Evolutionary conservation across 2,797 vertebrate genomes (phyloP), one percentile per base, ranked within the genome.

Genomic region (Eutrigla gurnardus): DNA sequence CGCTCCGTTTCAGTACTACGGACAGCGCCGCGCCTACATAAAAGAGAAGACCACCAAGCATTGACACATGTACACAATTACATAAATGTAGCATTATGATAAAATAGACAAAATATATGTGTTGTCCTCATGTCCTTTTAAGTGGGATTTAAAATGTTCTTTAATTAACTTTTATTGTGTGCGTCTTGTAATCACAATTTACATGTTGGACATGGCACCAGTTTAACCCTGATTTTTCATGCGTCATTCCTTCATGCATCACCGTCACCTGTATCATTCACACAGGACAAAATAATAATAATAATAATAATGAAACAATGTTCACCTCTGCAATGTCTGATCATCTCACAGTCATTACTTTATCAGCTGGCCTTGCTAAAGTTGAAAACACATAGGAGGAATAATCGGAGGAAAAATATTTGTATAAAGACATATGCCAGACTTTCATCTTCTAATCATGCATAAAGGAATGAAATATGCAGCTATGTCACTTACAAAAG

Each of bases 381-480:
- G 52, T 77, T 61, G 33, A 52, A 73, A 60, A 64, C 33, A 50
- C 9, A 46, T n/a, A 73, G 40, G 37, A 37, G 17, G 52, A 67
- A 4, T 25, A 25, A 25, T 25, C 25, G 25, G 25, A 25, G 37
- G 35, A 11, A 7, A 60, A 50, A 47, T 7, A 67, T 65, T 69
- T 39, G 9, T 42, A 59, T 39, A 68, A 32, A 60, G 18, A 45
- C 45, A 42, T 37, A 13, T 36, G 65, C 39, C 65, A 15, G 25
- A 54, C 11, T 73, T 57, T 50, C 32, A 43, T 45, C 58, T 45
- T 75, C 62, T 70, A 54, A 73, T 70, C 65, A 32, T 25, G 2
- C 64, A 78, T 9, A 66, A 66, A 65, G 66, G 42, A 73, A 64
- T 62, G 50, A 68, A 72, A 70, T 39, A 33, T 53, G 61, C 43